Conservation (phyloP, 2,888 invertebrate genomes). For the Odontomyia ornata region DNA sequence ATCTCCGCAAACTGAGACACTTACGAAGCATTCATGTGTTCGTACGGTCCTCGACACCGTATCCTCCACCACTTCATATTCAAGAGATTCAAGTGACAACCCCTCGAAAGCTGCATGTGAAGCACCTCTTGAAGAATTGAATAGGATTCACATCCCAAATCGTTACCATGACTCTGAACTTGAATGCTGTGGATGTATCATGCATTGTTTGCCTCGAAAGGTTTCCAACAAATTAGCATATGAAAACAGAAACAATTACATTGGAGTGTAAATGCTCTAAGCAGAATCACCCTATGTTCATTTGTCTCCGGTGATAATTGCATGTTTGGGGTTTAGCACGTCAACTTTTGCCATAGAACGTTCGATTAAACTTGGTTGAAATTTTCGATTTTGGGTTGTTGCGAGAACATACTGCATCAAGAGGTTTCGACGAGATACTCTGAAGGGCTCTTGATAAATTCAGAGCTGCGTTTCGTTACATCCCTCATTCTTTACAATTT, state of each 20-base stretch:
- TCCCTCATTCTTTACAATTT: too few relatives aligned
- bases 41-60: too few relatives aligned
- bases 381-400: conserved; percentile 23
- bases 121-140: conserved; percentile 43
- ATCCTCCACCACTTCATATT: not conserved
- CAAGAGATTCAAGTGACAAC: not conserved
- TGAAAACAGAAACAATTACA: conserved; percentile 51
- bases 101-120: conserved; percentile 42
- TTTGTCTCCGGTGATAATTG: conserved; percentile 6
- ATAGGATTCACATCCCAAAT: conserved; percentile 29
- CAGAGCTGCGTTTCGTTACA: not conserved
- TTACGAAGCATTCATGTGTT: too few relatives aligned
- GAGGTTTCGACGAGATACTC: not conserved
- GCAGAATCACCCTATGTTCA: conserved; percentile 11
- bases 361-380: conserved; percentile 10
- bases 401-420: not conserved
- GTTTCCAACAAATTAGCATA: conserved; percentile 50
- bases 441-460: not conserved
- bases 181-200: not conserved
- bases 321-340: not conserved
- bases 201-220: conserved; percentile 30
- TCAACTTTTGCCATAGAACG: not conserved
- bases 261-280: conserved; percentile 29
- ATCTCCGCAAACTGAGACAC: too few relatives aligned
- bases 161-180: not conserved